Base-by-base conservation (phyloP, 2,113 vertebrate genomes). In the Lichenostomus cassidix region DNA sequence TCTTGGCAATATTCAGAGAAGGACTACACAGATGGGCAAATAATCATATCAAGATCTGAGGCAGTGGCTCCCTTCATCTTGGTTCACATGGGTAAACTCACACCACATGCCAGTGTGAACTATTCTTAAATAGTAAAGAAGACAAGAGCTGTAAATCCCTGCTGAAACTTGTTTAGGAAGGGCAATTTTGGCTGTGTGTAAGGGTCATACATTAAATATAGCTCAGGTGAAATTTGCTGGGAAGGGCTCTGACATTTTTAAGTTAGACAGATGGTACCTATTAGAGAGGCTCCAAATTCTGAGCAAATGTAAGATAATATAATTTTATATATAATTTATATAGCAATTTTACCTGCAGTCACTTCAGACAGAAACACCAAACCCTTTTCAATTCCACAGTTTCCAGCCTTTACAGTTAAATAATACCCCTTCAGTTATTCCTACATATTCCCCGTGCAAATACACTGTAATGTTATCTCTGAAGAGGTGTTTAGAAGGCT, bases 71-170 rank as follows among this genome's bases (percentile, higher is more conserved):
- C 64, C 82, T 94, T 96, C 82, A 90, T 94, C 87, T 94, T 28
- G 3, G 64, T 78, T 92, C 85, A 75, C 71, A 93, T 90, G 71
- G 79, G 56, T 88, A 90, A 95, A 90, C 85, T 88, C 92, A 80
- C 56, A 87, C 53, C 67, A 88, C 63, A 28, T 95, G 79, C 89
- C 73, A 82, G 37, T 5, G 2, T 60, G 87, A 95, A 68, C 77
- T 82, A 64, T 84, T 82, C 77, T 78, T 92, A 39, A 39, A 39
- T 39, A 39, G 77, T 89, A 94, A 87, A 70, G 39, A 78, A 70
- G 55, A 89, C 69, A 87, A 75, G 91, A 74, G 69, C 80, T 95
- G 89, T 73, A 94, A 96, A 97, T 87, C 69, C 77, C 69, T 94
- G 60, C 56, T 94, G 92, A 94, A 95, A 92, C 65, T 75, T 84